Percentiles rank a stretch among this genome's conserved stretches.
Evolutionary conservation across 2,888 invertebrate species (phyloP).

Genomic region (Iphiclides podalirius): DNA sequence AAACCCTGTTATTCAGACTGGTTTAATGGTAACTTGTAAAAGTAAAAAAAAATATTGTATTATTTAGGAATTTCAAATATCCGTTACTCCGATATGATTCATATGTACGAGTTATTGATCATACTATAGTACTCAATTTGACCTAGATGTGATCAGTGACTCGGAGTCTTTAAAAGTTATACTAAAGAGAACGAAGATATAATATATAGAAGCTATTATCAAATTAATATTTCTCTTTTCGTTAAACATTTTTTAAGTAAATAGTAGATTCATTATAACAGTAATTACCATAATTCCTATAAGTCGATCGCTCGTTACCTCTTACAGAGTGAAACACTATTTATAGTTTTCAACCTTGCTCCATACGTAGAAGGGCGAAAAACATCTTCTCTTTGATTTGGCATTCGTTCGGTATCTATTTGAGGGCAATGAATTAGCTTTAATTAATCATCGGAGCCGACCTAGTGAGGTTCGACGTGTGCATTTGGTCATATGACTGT

Average conservation of each 20-base stretch:
- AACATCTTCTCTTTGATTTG: conserved; percentile 22
- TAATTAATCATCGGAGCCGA: conserved; percentile 10
- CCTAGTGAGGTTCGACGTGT: conserved; percentile 11
- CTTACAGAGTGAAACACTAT: conserved; percentile 43
- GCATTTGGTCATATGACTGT: conserved; percentile 9
- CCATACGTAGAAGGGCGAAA: conserved; percentile 30
- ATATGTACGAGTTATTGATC: too few relatives aligned
- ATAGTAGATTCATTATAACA: background rate
- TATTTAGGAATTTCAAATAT: too few relatives aligned
- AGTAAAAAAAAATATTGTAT: too few relatives aligned
- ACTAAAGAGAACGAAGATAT: too few relatives aligned
- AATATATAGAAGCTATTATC: too few relatives aligned
- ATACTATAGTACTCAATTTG: too few relatives aligned
- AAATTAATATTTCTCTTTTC: too few relatives aligned
- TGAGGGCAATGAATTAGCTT: background rate
- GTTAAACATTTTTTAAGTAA: conserved; percentile 3
- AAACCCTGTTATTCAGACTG: too few relatives aligned
- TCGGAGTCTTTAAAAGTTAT: too few relatives aligned
- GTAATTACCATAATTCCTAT: conserved; percentile 21
- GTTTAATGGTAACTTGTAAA: too few relatives aligned
- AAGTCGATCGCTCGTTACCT: conserved; percentile 40
- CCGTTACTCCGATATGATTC: too few relatives aligned
- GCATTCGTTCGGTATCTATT: conserved; percentile 10
- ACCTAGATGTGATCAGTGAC: too few relatives aligned
- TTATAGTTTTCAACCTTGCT: conserved; percentile 47